Evolutionary conservation across 1,140 invertebrate genomes (phyloP), one percentile per base, ranked within the genome.

Genomic region (Papilio glaucus): DNA sequence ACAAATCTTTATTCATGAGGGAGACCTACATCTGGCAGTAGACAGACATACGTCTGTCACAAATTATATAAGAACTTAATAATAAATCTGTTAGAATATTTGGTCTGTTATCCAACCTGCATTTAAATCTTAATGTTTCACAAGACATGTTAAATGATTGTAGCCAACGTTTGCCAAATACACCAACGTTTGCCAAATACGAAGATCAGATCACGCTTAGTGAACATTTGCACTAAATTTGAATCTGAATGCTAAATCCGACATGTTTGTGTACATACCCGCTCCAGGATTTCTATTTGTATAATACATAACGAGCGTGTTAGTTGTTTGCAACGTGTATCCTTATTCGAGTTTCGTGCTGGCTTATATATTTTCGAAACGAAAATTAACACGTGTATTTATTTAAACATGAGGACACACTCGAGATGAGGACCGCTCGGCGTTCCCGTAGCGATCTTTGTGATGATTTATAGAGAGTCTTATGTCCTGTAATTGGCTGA

Each of bases 141-240:
- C 49, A 24, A 57, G 49, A 12, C 49, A 57, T 24, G 21, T 26
- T 13, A 57, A 57, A 57, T 21, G 45, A 49, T 26, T 57, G n/a
- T 1, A 53, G 4, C 49, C 49, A 57, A 26, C 49, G 49, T 26
- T 57, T 57, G 49, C 49, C 49, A 26, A 24, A 9, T 57, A 57
- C 21, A n/a, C 49, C 49, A 57, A 26, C 49, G 49, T 26, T 57
- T 57, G 49, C 49, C 49, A 26, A 24, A 9, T 57, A 57, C 21
- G 21, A 26, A 57, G 21, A 57, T 57, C 49, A 57, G 49, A 57
- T 57, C 49, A 57, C 49, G 49, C 21, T 57, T 57, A 57, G 49
- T 24, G 49, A 57, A 57, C 49, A 57, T 57, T 57, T 57, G 49
- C 49, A 57, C 49, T 57, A 57, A 57, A 57, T 57, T 57, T 57